phyloP scores from a whole-genome alignment of 2,113 vertebrate genomes.

The Heterocephalus glaber region DNA sequence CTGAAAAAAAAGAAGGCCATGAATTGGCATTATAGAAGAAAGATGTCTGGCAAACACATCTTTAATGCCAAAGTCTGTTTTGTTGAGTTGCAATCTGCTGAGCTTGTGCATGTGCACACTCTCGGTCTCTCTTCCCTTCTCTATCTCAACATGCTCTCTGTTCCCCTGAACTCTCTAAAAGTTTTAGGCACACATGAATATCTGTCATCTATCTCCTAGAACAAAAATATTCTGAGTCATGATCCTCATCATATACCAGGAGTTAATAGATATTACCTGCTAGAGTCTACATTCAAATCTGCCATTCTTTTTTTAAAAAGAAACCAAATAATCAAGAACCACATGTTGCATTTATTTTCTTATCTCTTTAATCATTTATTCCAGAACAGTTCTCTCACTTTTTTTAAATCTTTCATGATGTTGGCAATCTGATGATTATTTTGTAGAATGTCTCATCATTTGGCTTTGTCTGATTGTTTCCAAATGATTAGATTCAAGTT shows the following conservation, averaged over 20 bases:
- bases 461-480: not conserved
- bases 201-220: not conserved
- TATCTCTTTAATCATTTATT: not conserved
- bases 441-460: not conserved
- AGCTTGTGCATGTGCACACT: not conserved
- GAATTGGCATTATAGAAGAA: not conserved
- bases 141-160: not conserved
- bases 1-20: not conserved
- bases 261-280: not conserved
- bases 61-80: not conserved
- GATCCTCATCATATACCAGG: not conserved
- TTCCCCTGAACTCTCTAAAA: not conserved
- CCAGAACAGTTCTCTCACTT: not conserved
- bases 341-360: not conserved
- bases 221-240: not conserved
- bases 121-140: not conserved
- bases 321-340: not conserved
- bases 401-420: not conserved
- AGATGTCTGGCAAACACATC: not conserved
- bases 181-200: not conserved
- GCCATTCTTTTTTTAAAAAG: not conserved
- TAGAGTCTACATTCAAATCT: not conserved
- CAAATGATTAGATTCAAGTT: not conserved
- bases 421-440: not conserved
- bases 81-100: not conserved